Base-by-base conservation (phyloP, 2,797 vertebrate species). In the Cossypha niveicapilla region DNA sequence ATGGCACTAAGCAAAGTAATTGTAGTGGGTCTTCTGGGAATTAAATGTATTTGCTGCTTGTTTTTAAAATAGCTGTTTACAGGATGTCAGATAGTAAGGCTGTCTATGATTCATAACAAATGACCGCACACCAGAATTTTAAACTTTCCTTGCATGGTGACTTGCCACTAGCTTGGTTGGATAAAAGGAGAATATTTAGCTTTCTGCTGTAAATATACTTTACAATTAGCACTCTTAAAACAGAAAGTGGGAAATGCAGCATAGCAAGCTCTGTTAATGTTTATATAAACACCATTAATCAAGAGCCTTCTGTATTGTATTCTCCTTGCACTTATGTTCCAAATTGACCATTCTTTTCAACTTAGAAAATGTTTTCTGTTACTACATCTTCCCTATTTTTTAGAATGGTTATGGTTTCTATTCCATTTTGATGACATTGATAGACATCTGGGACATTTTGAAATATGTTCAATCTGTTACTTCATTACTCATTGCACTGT, bases 51-150 rank as follows among this genome's bases (percentile, higher is more conserved):
- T 95, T 94, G 71, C 70, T 92, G 87, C 63, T 78, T 91, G 73
- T 71, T 92, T 95, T 91, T 85, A 91, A 91, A 96, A 88, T 53
- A 45, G 57, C 80, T 95, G 87, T 93, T 97, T 96, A 92, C 65
- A 75, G 60, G 45, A 24, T 2, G 8, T 90, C 84, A 77, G 50
- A 32, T 84, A 93, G 32, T 94, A 91, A 27, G 79, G 73, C 57
- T 60, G 32, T 68, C 51, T 76, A 91, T 86, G 86, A 95, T 90
- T 95, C 80, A 93, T 83, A 77, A 63, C 63, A 93, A 93, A 93
- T 56, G 93, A 72, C 75, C 17, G 1, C 66, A 60, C 4, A 9
- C 24, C 60, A 70, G 80, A 84, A 77, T 79, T 93, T 96, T 68
- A 77, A 76, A 75, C 34, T 89, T 45, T 79, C 25, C 50, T 85